These are phyloP conservation scores for Percopsis transmontana DNA, from an alignment of 2,113 vertebrate genomes.

Conservation along the genomic window DNA sequence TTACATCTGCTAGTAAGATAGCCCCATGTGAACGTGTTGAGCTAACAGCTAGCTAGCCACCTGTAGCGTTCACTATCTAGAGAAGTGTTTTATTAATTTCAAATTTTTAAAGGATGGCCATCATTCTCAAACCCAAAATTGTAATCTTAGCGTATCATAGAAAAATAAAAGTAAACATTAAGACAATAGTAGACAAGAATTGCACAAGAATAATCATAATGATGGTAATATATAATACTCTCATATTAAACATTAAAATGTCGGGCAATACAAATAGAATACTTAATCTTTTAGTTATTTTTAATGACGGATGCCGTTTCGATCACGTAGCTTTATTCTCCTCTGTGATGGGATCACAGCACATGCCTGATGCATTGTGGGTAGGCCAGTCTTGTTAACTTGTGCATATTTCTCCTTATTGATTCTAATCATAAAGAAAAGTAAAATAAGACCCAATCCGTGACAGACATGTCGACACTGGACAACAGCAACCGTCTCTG, in stretches of 20 bases:
- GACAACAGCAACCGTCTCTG: conserved; percentile 39
- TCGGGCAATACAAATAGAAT: conserved; percentile 88
- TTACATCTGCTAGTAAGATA: conserved; percentile 86
- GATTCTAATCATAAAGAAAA: conserved; percentile 66
- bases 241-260: conserved; percentile 98
- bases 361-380: conserved; percentile 63
- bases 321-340: conserved; percentile 50
- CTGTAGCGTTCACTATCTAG: conserved; percentile 78
- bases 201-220: conserved; percentile 91
- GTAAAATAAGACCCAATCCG: conserved; percentile 45
- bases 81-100: conserved; percentile 55
- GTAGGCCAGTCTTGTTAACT: conserved; percentile 63
- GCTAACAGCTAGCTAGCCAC: conserved; percentile 80
- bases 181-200: conserved; percentile 89
- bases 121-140: conserved; percentile 80
- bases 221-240: conserved; percentile 92
- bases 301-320: conserved; percentile 78
- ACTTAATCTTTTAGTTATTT: conserved; percentile 73
- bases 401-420: conserved; percentile 77
- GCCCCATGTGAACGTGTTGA: conserved; percentile 84
- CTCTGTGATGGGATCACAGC: conserved; percentile 44
- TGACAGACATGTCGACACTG: conserved; percentile 61
- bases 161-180: conserved; percentile 96
- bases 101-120: conserved; percentile 76
- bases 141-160: conserved; percentile 87